These are phyloP conservation scores for Hapalemur alaotrensis DNA, from an alignment of 2,797 vertebrate genomes.

Conservation along the genomic window DNA sequence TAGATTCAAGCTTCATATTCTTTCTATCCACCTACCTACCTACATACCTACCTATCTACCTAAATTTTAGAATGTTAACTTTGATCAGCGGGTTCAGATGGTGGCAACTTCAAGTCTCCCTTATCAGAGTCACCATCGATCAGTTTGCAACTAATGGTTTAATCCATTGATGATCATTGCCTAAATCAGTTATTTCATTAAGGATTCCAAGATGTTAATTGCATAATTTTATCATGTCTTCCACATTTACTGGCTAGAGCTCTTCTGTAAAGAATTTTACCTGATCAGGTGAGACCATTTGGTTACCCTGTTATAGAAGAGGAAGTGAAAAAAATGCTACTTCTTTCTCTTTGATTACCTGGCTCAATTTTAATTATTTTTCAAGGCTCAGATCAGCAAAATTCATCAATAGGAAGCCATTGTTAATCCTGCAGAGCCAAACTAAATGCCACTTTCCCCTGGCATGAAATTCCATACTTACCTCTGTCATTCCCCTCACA, in stretches of 20 bases:
- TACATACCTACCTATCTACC: too few species aligned
- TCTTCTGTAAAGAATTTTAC: background rate
- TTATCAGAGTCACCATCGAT: background rate
- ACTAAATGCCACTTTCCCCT: background rate
- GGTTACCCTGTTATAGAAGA: background rate
- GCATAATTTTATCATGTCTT: background rate
- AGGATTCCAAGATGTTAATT: background rate
- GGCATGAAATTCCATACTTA: background rate
- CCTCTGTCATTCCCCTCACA: background rate
- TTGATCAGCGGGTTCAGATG: background rate
- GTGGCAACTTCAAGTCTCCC: background rate
- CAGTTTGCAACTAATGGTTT: background rate
- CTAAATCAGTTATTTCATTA: conserved; percentile 20
- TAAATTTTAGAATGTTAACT: background rate
- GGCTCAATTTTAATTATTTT: background rate
- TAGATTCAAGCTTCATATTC: background rate
- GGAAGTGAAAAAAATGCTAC: background rate
- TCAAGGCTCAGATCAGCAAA: background rate
- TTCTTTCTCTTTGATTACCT: background rate
- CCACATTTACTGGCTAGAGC: background rate
- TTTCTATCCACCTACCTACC: background rate
- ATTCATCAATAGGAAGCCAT: background rate
- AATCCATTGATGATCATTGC: background rate
- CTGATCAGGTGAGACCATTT: background rate
- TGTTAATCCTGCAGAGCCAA: background rate